Conservation (phyloP, 2,888 invertebrate species). For the Platyscelio sp. region DNA sequence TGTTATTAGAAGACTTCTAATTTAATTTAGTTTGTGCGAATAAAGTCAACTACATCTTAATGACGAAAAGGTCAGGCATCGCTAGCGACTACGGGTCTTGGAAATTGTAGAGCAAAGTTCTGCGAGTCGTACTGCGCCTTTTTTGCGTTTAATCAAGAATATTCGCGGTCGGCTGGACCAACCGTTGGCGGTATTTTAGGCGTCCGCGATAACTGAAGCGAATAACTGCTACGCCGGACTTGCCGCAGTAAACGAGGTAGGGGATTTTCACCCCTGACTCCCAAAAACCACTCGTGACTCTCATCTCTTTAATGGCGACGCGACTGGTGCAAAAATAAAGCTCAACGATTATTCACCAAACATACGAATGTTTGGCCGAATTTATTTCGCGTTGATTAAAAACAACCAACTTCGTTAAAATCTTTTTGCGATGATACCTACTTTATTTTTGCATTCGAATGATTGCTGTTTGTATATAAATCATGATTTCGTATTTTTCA, state of each 20-base stretch:
- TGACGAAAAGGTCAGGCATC: conserved; percentile 72
- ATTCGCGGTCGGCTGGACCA: conserved; percentile 83
- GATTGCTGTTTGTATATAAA: too few relatives aligned
- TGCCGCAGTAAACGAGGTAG: conserved; percentile 57
- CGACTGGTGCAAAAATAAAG: conserved; percentile 66
- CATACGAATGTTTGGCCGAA: conserved; percentile 63
- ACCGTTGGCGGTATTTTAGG: conserved; percentile 72
- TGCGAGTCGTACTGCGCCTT: conserved; percentile 52
- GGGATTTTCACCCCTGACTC: conserved; percentile 64
- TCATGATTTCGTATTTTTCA: too few relatives aligned
- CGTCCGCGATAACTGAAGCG: conserved; percentile 70
- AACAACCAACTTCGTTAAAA: conserved; percentile 47
- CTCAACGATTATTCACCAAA: conserved; percentile 66
- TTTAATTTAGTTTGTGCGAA: conserved; percentile 78
- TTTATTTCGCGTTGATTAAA: conserved; percentile 69
- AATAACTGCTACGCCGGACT: conserved; percentile 65
- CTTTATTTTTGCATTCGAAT: neutral
- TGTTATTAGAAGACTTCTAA: conserved; percentile 52
- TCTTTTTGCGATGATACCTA: conserved; percentile 38
- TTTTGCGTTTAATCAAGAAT: conserved; percentile 85
- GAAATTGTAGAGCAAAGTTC: conserved; percentile 46
- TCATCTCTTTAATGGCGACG: conserved; percentile 74
- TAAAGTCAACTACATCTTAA: conserved; percentile 76
- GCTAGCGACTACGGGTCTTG: conserved; percentile 63
- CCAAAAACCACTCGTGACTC: conserved; percentile 70